A percentile compares a stretch with the other conserved stretches of the same genome.
Evolutionary conservation across 2,113 vertebrate genomes (phyloP).

Genomic region (Channa argus): DNA sequence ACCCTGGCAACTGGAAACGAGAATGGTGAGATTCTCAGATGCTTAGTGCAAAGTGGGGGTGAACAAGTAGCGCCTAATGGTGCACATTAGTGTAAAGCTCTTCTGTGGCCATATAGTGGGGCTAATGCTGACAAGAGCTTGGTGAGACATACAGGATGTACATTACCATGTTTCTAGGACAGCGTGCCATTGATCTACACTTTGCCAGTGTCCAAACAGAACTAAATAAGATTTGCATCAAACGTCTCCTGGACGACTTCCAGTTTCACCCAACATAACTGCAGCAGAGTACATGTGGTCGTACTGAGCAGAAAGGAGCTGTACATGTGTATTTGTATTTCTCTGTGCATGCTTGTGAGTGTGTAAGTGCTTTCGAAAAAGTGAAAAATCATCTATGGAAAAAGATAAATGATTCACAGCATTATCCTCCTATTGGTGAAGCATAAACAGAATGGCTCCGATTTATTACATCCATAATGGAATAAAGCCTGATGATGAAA

Average conservation of each 20-base stretch:
- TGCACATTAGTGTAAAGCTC: conserved; percentile 60
- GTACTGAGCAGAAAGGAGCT: not conserved
- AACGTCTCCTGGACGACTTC: conserved; percentile 17
- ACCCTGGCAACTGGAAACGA: conserved; percentile 20
- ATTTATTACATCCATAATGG: conserved; percentile 42
- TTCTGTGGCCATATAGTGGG: conserved; percentile 25
- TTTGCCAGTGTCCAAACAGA: not conserved
- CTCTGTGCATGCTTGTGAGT: not conserved
- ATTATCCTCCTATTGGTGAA: conserved; percentile 12
- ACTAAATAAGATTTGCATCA: conserved; percentile 18
- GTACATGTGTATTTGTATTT: conserved; percentile 4
- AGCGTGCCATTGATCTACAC: conserved; percentile 17
- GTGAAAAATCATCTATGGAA: conserved; percentile 3
- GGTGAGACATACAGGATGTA: conserved; percentile 57
- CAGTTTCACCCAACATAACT: not conserved
- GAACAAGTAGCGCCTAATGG: conserved; percentile 61
- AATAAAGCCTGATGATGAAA: conserved; percentile 18
- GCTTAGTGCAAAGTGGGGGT: conserved; percentile 32
- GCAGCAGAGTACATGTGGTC: not conserved
- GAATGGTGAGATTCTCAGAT: conserved; percentile 24
- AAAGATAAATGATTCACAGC: not conserved
- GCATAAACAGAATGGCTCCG: conserved; percentile 12
- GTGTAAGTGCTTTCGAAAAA: not conserved
- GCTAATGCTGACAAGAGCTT: conserved; percentile 29
- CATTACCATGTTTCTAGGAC: conserved; percentile 48